Conservation (phyloP, 2,113 vertebrate species). For the Neogobius melanostomus region DNA sequence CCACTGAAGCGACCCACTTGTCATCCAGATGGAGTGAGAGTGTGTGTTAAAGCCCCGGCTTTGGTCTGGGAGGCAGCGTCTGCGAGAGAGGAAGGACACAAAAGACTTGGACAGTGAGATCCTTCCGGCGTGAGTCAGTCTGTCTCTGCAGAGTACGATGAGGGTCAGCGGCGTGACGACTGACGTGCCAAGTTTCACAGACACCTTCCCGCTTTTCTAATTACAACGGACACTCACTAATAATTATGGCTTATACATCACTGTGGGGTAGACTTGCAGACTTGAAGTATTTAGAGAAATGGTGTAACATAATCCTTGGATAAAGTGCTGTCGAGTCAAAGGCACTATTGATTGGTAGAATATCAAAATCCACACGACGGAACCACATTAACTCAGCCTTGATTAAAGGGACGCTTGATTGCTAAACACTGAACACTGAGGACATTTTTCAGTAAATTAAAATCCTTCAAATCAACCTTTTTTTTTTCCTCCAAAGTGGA, state of each 20-base stretch:
- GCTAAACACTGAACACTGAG: not conserved
- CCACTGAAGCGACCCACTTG: slow-evolving; percentile 27
- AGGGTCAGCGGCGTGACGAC: slow-evolving; percentile 27
- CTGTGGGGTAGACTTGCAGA: not conserved
- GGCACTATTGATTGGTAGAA: too few relatives aligned
- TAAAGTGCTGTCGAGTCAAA: too few relatives aligned
- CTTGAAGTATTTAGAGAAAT: not conserved
- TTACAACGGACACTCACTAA: not conserved
- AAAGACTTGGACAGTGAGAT: slow-evolving; percentile 33
- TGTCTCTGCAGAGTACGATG: slow-evolving; percentile 16
- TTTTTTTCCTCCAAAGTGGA: too few relatives aligned
- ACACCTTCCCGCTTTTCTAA: slow-evolving; percentile 14
- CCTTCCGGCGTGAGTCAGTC: slow-evolving; percentile 49
- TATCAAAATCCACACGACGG: too few relatives aligned
- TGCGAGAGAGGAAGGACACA: slow-evolving; percentile 31
- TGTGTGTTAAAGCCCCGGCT: slow-evolving; percentile 21
- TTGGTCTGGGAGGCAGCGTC: slow-evolving; percentile 36
- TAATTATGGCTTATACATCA: not conserved
- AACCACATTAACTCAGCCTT: too few relatives aligned
- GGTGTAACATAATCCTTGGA: too few relatives aligned
- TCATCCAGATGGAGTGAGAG: slow-evolving; percentile 50
- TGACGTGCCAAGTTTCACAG: slow-evolving; percentile 23
- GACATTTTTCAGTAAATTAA: not conserved
- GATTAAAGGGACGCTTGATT: not conserved
- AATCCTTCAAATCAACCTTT: too few relatives aligned